Evolutionary conservation across 2,797 vertebrate genomes (phyloP).

Genomic region (Pelodytes ibericus): DNA sequence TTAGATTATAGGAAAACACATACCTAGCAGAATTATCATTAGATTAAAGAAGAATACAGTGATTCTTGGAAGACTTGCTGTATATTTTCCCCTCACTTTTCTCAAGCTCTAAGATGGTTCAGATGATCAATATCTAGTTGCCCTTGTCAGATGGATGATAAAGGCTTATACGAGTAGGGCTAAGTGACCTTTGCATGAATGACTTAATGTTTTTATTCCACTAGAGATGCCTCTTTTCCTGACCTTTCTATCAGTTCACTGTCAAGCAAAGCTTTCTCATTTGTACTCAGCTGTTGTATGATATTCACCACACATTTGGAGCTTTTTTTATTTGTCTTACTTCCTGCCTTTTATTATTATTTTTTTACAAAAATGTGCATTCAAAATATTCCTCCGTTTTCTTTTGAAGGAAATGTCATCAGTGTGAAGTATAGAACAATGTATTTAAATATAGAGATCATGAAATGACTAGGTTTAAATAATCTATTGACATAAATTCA

Average conservation of each 20-base stretch:
- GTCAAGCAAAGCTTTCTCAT: conserved; percentile 47
- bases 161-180: conserved; percentile 73
- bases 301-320: conserved; percentile 22
- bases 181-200: conserved; percentile 80
- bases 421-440: conserved; percentile 5
- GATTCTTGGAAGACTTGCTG: conserved; percentile 41
- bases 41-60: conserved; percentile 29
- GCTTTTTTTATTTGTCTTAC: conserved; percentile 23
- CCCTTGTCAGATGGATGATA: conserved; percentile 78
- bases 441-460: conserved; percentile 18
- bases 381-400: too few species aligned
- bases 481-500: background rate
- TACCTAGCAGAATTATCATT: conserved; percentile 33
- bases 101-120: conserved; percentile 55
- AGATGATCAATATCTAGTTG: conserved; percentile 78
- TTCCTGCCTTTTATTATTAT: too few species aligned
- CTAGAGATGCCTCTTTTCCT: conserved; percentile 67
- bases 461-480: background rate
- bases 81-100: conserved; percentile 21
- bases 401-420: too few species aligned
- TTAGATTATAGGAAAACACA: conserved; percentile 44
- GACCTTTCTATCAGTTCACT: conserved; percentile 61
- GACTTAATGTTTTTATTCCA: conserved; percentile 76
- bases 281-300: conserved; percentile 35
- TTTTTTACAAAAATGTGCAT: too few species aligned